These are phyloP conservation scores for Trachymyrmex septentrionalis DNA, from an alignment of 1,140 invertebrate genomes.

Conservation along the genomic window DNA sequence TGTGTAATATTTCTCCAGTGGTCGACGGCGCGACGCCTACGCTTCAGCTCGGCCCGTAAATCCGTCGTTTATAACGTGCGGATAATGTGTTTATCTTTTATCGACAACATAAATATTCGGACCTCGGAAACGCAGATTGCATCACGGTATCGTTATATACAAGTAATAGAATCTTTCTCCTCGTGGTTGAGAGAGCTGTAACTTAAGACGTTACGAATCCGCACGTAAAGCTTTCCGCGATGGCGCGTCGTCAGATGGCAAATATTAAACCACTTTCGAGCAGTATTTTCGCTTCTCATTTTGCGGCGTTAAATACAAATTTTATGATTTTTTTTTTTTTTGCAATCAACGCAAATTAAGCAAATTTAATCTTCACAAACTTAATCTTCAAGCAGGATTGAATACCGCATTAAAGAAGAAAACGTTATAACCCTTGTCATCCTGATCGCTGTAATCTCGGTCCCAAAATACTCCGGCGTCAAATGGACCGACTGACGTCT, in stretches of 20 bases:
- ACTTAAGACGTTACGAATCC: constrained; percentile 19
- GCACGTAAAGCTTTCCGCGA: constrained; percentile 5
- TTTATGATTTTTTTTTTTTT: background rate
- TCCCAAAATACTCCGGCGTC: constrained; percentile 28
- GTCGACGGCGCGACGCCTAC: constrained; percentile 75
- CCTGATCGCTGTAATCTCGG: constrained; percentile 1
- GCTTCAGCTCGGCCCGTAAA: constrained; percentile 72
- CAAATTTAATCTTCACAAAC: background rate
- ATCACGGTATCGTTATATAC: constrained; percentile 37
- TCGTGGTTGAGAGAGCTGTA: background rate
- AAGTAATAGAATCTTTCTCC: constrained; percentile 26
- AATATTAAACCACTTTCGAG: constrained; percentile 8
- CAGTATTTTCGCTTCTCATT: background rate
- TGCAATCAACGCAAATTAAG: background rate
- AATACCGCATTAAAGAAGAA: background rate
- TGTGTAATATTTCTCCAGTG: constrained; percentile 74
- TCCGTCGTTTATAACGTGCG: constrained; percentile 73
- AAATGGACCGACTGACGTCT: constrained; percentile 47
- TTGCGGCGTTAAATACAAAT: background rate
- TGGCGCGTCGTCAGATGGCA: background rate
- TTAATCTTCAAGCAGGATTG: background rate
- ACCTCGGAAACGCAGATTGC: constrained; percentile 51
- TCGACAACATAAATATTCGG: constrained; percentile 75
- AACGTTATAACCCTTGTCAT: constrained; percentile 2
- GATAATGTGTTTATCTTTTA: constrained; percentile 79